phyloP scores from a whole-genome alignment of 2,113 vertebrate species.

The Poicephalus meyeri region DNA sequence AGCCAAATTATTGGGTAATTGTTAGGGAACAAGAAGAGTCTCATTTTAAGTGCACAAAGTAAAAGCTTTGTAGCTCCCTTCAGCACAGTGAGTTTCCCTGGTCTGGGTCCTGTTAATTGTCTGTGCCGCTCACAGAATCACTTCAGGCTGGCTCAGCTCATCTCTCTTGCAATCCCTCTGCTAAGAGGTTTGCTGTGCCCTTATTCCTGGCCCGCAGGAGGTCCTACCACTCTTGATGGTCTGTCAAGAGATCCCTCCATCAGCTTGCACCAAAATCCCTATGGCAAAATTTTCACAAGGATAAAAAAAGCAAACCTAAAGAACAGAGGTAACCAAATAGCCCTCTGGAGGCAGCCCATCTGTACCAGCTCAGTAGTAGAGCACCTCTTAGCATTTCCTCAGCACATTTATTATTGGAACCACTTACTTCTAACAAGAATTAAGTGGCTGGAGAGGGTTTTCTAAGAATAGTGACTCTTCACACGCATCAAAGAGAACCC shows the following conservation, averaged over 20 bases:
- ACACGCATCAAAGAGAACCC: background rate
- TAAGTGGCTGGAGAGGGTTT: background rate
- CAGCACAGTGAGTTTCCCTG: background rate
- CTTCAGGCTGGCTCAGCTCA: background rate
- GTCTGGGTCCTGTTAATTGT: background rate
- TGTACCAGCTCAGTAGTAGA: background rate
- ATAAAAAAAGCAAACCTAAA: background rate
- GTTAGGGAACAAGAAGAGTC: background rate
- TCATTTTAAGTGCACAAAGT: background rate
- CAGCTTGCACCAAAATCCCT: background rate
- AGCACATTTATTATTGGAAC: background rate
- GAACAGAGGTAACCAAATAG: background rate
- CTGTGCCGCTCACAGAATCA: background rate
- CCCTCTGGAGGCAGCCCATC: background rate
- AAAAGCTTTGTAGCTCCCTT: background rate
- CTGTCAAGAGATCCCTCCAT: background rate
- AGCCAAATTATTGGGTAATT: background rate
- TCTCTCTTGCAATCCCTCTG: background rate
- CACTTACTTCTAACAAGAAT: background rate
- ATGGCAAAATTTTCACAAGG: accelerated
- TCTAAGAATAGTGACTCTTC: background rate
- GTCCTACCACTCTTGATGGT: background rate
- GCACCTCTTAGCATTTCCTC: background rate
- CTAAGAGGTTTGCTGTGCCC: background rate
- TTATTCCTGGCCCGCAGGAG: background rate